Evolutionary conservation across 2,888 invertebrate species (phyloP), one percentile per base, ranked within the genome.

Genomic region (Anthophora plumipes): DNA sequence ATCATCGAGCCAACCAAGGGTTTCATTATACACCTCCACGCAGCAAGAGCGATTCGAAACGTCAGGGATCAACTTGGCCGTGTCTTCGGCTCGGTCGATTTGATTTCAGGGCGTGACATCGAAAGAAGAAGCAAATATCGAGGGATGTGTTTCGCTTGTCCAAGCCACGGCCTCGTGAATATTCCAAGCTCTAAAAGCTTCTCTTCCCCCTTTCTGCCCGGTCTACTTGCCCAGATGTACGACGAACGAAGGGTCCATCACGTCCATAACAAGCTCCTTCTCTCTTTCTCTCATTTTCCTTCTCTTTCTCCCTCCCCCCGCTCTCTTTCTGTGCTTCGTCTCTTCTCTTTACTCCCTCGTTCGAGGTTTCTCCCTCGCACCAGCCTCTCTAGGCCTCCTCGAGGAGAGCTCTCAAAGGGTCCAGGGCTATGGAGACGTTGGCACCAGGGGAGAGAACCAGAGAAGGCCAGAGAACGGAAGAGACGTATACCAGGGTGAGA

Each of bases 151-250:
- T 90, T 90, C 89, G 90, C 91, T 89, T 91, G 91, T 92, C 91
- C 91, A 89, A 89, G 89, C 87, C 86, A 87, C 84, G 87, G 86
- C 85, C 89, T 92, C 91, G 92, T 93, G 93, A 93, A 93, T 93
- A 93, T 93, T 93, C 93, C 92, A 93, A 90, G 91, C 92, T 93
- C 92, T 93, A 93, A 93, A 93, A 93, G 93, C 90, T 91, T 90
- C 90, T 85, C 87, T 89, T 83, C 88, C 89, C 88, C 77, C 82
- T 78, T 78, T 79, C 84, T 88, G 84, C 84, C 85, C 83, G 81
- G 77, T 84, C 81, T 82, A 82, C 78, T 84, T 86, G 85, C 84
- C 85, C 86, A 84, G 82, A 87, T 88, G 82, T 85, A 88, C 88
- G 88, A 91, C 92, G 91, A 91, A 91, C 89, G 90, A 89, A 92